Evolutionary conservation across 2,113 vertebrate genomes (phyloP), one percentile per base, ranked within the genome.

Genomic region (Takifugu flavidus): DNA sequence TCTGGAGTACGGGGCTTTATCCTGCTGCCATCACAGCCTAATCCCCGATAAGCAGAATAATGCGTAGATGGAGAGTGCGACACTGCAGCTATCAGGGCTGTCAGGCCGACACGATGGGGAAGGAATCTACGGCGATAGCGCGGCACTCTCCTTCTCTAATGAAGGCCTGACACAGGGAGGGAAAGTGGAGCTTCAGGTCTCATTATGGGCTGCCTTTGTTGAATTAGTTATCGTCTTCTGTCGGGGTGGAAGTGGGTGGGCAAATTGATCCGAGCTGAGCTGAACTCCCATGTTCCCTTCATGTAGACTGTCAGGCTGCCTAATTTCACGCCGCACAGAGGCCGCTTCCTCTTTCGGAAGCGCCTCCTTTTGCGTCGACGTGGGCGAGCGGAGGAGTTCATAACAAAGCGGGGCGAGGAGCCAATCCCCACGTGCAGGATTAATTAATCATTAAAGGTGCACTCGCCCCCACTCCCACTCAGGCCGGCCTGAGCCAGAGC

Each of bases 211-310:
- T 13, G 14, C 10, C 58, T 56, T 46, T 42, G 53, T 68, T 72
- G 78, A 72, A 61, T 68, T 42, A 59, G 57, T 75, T 52, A 60
- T 66, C 72, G 56, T 46, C 42, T 59, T 51, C 59, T 56, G 44
- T 62, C 54, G 56, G 34, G 73, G 31, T 29, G 10, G 53, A 62
- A 70, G 31, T 65, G 52, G 78, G 78, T 14, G 59, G 65, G 60
- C 26, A 49, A 50, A 77, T 82, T 65, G 77, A 90, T 83, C 59
- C 43, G 72, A 65, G 78, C 82, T 64, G 50, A 76, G 68, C 43
- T 72, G 50, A 75, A 74, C 67, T 79, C 68, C 50, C 64, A 29
- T 5, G 57, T 25, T 49, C 20, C 15, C 25, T 49, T 49, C 34
- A 39, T 10, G 34, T 39, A 1, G 58, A 73, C 62, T 31, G 66